Evolutionary conservation across 2,888 invertebrate species (phyloP).

Genomic region (Perizoma flavofasciatum): DNA sequence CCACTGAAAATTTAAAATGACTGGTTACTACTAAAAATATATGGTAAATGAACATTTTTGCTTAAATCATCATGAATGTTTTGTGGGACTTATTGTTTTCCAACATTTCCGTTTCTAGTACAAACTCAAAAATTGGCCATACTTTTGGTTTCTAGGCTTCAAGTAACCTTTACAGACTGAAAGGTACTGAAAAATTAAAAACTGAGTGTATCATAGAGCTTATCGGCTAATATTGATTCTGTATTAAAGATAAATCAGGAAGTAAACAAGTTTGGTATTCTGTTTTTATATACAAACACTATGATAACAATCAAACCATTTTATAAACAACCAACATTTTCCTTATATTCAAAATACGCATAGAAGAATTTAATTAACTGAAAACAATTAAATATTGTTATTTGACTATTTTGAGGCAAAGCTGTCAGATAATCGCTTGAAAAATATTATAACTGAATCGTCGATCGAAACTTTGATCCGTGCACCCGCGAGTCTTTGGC

Average conservation of each 20-base stretch:
- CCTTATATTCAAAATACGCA: not conserved
- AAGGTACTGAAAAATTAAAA: not conserved
- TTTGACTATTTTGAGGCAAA: too few species aligned
- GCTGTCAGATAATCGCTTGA: too few species aligned
- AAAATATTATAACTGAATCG: conserved; percentile 25
- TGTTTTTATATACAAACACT: conserved; percentile 36
- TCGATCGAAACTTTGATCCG: conserved; percentile 30
- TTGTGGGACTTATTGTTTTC: too few species aligned
- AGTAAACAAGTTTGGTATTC: conserved; percentile 35
- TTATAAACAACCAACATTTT: conserved; percentile 9
- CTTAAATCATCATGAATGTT: too few species aligned
- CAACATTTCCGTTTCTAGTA: too few species aligned
- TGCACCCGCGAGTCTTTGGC: conserved; percentile 47
- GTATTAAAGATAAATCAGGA: conserved; percentile 52
- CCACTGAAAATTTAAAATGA: too few species aligned
- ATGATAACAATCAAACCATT: conserved; percentile 13
- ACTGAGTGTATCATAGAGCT: conserved; percentile 39
- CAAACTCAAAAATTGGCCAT: too few species aligned
- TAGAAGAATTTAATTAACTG: too few species aligned
- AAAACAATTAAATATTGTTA: too few species aligned
- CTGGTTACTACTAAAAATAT: too few species aligned
- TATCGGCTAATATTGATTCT: conserved; percentile 52
- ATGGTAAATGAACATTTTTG: too few species aligned
- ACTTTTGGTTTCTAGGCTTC: too few species aligned
- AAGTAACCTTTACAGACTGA: not conserved